Percentiles rank a stretch among this genome's conserved stretches.
Evolutionary conservation across 2,888 invertebrate species (phyloP).

Genomic region (Ormia ochracea): DNA sequence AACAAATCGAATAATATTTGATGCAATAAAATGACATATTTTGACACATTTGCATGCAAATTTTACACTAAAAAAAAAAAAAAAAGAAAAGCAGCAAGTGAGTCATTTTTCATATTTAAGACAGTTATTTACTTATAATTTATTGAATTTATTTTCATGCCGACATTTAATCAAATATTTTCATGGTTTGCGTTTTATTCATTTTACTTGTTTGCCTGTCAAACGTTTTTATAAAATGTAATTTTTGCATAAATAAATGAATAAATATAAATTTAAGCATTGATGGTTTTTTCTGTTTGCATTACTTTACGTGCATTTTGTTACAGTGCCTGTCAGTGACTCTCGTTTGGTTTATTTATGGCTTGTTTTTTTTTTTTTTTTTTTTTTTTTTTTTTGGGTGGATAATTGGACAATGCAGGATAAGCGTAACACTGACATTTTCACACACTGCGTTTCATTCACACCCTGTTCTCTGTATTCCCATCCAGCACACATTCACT

Average conservation of each 20-base stretch:
- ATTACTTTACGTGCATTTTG: slow-evolving; percentile 24
- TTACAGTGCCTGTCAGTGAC: slow-evolving; percentile 15
- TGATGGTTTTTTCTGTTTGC: slow-evolving; percentile 44
- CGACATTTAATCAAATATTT: slow-evolving; percentile 42
- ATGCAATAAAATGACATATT: slow-evolving; percentile 4
- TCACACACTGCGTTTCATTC: not conserved
- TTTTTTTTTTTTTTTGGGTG: slow-evolving; percentile 4
- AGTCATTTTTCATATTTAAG: slow-evolving; percentile 9
- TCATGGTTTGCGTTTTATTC: slow-evolving; percentile 23
- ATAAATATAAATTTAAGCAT: slow-evolving; percentile 38
- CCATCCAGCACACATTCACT: not conserved
- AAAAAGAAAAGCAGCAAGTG: no score
- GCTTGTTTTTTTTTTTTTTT: not conserved
- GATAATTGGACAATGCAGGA: slow-evolving; percentile 48
- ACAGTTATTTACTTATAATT: slow-evolving; percentile 42
- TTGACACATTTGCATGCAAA: slow-evolving; percentile 1
- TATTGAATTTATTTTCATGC: slow-evolving; percentile 44
- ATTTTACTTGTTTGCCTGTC: not conserved
- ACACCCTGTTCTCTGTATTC: not conserved
- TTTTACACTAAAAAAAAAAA: not conserved
- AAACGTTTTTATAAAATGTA: slow-evolving; percentile 13
- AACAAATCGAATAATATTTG: not conserved
- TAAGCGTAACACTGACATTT: slow-evolving; percentile 28
- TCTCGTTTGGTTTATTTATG: slow-evolving; percentile 31
- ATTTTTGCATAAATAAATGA: slow-evolving; percentile 48